Conservation (phyloP, 2,797 vertebrate species). For the Neosalanx taihuensis region DNA sequence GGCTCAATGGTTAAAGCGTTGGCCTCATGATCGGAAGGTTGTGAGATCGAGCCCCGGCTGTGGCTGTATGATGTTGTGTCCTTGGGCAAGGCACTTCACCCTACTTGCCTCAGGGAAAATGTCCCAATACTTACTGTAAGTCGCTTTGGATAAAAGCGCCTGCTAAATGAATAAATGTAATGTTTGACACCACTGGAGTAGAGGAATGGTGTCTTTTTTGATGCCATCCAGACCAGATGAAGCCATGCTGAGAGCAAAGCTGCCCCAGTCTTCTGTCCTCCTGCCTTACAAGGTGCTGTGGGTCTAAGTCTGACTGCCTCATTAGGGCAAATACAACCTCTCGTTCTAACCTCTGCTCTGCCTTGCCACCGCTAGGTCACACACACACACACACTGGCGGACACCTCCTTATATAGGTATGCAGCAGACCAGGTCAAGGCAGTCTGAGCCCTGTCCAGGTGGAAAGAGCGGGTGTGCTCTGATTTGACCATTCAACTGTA, state of each 20-base stretch:
- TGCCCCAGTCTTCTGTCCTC: neutral
- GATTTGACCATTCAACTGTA: no score
- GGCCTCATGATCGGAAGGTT: no score
- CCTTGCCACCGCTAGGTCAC: neutral
- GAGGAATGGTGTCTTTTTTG: neutral
- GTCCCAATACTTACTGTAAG: no score
- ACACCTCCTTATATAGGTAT: neutral
- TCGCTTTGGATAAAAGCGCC: no score
- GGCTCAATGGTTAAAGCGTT: no score
- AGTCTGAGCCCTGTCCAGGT: neutral
- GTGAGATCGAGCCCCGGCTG: no score
- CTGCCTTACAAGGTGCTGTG: neutral
- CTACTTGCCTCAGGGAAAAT: no score
- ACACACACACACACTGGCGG: neutral
- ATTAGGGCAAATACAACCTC: slow-evolving; percentile 3
- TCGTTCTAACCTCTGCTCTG: slow-evolving; percentile 5
- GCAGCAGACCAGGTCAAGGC: neutral
- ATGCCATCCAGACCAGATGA: neutral
- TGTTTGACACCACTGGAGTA: neutral
- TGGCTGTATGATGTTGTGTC: no score
- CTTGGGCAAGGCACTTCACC: no score
- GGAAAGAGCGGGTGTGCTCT: neutral
- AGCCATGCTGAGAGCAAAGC: neutral
- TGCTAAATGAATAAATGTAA: no score
- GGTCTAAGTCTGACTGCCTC: slow-evolving; percentile 1